A percentile compares a stretch with the other conserved stretches of the same genome.
Evolutionary conservation across 1,140 invertebrate genomes (phyloP).

Genomic region (Papilio helenus): DNA sequence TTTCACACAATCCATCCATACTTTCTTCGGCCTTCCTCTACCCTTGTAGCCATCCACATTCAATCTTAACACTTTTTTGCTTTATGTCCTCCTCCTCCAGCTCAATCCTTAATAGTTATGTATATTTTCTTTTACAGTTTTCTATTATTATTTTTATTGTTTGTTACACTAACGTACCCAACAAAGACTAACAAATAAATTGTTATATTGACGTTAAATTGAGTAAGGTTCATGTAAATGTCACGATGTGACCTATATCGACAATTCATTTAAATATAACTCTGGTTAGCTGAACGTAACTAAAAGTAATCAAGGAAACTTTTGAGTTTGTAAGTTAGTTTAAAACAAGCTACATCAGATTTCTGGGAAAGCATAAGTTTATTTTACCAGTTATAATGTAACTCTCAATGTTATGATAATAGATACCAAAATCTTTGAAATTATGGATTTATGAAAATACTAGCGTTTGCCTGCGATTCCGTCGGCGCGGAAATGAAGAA

Average conservation of each 20-base stretch:
- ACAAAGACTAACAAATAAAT: neutral
- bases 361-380: neutral
- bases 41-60: too few relatives aligned
- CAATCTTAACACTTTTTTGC: too few relatives aligned
- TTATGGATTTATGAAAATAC: too few relatives aligned
- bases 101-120: too few relatives aligned
- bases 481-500: too few relatives aligned
- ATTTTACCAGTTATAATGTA: neutral
- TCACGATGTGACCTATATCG: slow-evolving; percentile 19
- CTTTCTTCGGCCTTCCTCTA: too few relatives aligned
- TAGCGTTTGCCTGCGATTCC: too few relatives aligned
- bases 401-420: too few relatives aligned
- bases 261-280: slow-evolving; percentile 8
- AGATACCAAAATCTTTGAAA: too few relatives aligned
- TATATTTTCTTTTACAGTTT: neutral
- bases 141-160: neutral
- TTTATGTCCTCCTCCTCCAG: too few relatives aligned
- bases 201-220: slow-evolving; percentile 4
- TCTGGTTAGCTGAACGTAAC: neutral
- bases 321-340: neutral
- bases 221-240: slow-evolving; percentile 21
- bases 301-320: neutral
- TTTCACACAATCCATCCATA: too few relatives aligned
- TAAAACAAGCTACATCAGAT: neutral
- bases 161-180: neutral